Evolutionary conservation across 2,113 vertebrate genomes (phyloP).

Genomic region (Numida meleagris): DNA sequence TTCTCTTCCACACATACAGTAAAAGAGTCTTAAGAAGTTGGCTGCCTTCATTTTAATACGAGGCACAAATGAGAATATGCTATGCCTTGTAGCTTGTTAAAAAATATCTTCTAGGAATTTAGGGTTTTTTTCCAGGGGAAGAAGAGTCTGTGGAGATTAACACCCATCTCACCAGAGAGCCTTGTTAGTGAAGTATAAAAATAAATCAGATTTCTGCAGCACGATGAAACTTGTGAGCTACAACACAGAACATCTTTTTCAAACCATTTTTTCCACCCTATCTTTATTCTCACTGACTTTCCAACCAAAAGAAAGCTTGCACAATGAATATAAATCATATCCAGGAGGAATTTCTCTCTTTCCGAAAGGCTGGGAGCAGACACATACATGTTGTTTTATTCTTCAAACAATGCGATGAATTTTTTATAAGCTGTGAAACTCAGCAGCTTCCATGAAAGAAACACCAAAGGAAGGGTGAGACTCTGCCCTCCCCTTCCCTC

Average conservation of each 20-base stretch:
- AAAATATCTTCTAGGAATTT: constrained; percentile 51
- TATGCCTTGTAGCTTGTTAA: constrained; percentile 44
- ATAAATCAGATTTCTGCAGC: constrained; percentile 54
- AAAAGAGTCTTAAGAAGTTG: background rate
- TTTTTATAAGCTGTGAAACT: constrained; percentile 67
- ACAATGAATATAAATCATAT: constrained; percentile 53
- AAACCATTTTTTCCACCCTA: background rate
- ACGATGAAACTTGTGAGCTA: constrained; percentile 22
- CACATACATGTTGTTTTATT: constrained; percentile 51
- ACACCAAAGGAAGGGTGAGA: constrained; percentile 9
- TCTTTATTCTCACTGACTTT: constrained; percentile 53
- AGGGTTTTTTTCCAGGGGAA: background rate
- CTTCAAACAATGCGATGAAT: constrained; percentile 68
- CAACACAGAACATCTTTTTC: constrained; percentile 40
- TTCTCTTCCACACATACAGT: background rate
- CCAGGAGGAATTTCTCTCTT: constrained; percentile 54
- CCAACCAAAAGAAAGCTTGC: constrained; percentile 34
- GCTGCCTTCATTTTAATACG: constrained; percentile 37
- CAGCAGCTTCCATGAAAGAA: constrained; percentile 26
- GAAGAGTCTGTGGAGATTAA: constrained; percentile 56
- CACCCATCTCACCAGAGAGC: constrained; percentile 44
- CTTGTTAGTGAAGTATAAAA: constrained; percentile 57
- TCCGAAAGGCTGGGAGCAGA: constrained; percentile 30
- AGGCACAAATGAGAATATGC: background rate
- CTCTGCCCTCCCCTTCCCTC: background rate